Evolutionary conservation across 1,140 invertebrate genomes (phyloP).

Genomic region (Limonius californicus): DNA sequence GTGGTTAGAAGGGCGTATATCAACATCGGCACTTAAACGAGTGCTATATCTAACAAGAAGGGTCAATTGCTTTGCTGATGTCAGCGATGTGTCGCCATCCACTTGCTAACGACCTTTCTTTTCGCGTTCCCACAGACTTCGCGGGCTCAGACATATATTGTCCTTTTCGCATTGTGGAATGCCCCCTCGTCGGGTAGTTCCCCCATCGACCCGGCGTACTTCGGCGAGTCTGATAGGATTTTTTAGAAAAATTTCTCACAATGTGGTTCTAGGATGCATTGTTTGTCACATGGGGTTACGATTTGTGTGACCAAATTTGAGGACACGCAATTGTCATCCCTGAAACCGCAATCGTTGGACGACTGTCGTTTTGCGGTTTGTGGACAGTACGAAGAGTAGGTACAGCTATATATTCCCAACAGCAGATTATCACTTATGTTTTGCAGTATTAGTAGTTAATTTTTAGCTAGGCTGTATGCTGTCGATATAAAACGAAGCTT

Average conservation of each 20-base stretch:
- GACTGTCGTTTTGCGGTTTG: not conserved
- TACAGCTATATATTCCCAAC: no score
- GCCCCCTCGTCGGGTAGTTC: not conserved
- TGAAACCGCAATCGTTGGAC: not conserved
- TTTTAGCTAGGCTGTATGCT: no score
- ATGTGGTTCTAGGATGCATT: not conserved
- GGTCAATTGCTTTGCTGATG: conserved; percentile 20
- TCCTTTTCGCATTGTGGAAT: conserved; percentile 7
- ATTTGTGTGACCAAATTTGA: conserved; percentile 1
- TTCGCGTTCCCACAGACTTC: conserved; percentile 21
- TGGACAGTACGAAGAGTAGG: not conserved
- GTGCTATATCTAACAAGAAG: not conserved
- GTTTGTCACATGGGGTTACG: not conserved
- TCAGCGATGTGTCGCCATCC: conserved; percentile 17
- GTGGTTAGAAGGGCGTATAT: not conserved
- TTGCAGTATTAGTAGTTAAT: no score
- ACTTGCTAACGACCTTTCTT: conserved; percentile 23
- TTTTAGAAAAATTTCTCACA: conserved; percentile 11
- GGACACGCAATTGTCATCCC: conserved; percentile 8
- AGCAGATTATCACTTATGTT: no score
- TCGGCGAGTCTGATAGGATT: conserved; percentile 4
- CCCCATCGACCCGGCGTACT: not conserved
- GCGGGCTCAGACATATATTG: conserved; percentile 3
- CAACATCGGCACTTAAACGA: not conserved
- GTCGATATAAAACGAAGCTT: no score